Base-by-base conservation (phyloP, 2,113 vertebrate species). In the Megatriorchis doriae region DNA sequence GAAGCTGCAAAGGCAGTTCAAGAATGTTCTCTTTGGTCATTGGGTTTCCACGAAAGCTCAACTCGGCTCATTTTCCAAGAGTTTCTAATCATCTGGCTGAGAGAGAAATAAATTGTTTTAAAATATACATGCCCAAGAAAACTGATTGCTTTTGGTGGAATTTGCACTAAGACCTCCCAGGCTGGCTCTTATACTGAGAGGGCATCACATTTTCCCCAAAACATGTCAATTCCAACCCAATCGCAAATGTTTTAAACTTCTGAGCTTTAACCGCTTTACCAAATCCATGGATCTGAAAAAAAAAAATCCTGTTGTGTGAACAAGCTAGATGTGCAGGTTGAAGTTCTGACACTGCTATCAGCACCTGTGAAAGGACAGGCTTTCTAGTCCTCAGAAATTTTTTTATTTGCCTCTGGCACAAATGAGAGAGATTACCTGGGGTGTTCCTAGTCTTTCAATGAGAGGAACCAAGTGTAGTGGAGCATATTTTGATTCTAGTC, bases 371-470 rank as follows among this genome's bases (percentile, higher is more conserved):
- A 71, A 67, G 40, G 22, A 77, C 23, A 34, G 47, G 58, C 11
- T 73, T 89, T 70, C 52, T 61, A 31, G 58, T 4, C 23, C 27
- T 56, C 61, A 73, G 34, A 31, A 36, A 71, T 31, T 2, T 77
- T 40, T 73, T 68, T 18, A 72, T 71, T 63, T 61, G 47, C n/a
- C 29, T 86, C 56, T 12, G 27, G 72, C n/a, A 62, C 31, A 71
- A 80, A 62, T 3, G 3, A 74, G 27, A 70, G 32, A 23, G 31
- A 79, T 90, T 98, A 99, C 99, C 99, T 99, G 99, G 42, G 99
- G 99, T 62, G 99, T 99, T 81, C 99, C 99, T 58, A 99, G 95
- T 48, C 99, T 98, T 93, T 99, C 99, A 50, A 99, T 99, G 50
- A 99, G 98, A 36, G 99, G 99, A 75, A 99, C 98, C 42, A 99